Conservation (phyloP, 2,113 vertebrate species). For the Cavia aperea region DNA sequence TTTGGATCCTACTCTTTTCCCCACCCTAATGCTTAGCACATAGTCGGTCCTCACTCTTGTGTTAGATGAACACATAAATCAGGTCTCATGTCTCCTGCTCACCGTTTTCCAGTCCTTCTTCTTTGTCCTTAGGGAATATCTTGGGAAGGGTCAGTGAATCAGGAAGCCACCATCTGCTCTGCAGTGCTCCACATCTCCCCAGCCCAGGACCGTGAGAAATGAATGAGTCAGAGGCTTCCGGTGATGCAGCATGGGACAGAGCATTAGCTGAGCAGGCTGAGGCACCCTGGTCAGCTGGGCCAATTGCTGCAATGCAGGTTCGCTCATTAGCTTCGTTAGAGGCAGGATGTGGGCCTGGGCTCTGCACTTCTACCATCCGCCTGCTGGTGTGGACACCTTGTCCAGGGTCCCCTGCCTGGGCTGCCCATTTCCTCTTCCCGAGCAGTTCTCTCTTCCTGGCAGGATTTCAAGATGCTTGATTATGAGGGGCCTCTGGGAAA, state of each 20-base stretch:
- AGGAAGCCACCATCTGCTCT: background rate
- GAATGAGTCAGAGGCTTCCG: background rate
- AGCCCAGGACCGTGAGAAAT: background rate
- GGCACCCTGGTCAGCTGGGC: background rate
- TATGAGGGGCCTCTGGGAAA: background rate
- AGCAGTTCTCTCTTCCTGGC: background rate
- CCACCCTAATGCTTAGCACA: no score
- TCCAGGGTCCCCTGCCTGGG: background rate
- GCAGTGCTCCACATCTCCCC: background rate
- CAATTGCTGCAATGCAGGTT: background rate
- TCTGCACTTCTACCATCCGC: background rate
- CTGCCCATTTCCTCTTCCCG: background rate
- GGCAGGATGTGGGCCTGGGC: background rate
- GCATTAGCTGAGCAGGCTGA: background rate
- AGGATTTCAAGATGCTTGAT: background rate
- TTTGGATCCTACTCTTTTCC: background rate
- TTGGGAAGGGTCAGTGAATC: background rate
- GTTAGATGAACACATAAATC: background rate
- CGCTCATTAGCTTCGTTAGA: background rate
- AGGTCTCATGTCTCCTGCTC: background rate
- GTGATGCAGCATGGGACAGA: background rate
- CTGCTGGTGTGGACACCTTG: fast-evolving
- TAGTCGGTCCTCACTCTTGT: background rate
- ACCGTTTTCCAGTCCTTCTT: background rate
- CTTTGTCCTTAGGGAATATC: background rate